Evolutionary conservation across 2,113 vertebrate genomes (phyloP), one percentile per base, ranked within the genome.

Genomic region (Oreochromis spilurus): DNA sequence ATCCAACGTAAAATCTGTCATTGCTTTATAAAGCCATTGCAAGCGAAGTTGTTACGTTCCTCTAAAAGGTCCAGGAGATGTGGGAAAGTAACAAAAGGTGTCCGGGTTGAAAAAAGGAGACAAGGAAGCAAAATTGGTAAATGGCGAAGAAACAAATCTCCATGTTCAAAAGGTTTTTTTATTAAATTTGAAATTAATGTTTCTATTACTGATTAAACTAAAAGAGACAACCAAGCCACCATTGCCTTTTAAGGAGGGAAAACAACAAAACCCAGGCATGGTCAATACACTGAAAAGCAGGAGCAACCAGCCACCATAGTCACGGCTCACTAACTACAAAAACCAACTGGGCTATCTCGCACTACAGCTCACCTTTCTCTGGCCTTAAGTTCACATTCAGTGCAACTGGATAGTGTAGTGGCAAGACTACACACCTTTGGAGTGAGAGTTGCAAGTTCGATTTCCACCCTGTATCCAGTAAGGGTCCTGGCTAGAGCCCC

Each of bases 401-500:
- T 57, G 26, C 55, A 58, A 0, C 55, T 31, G 26, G 26, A 29
- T 3, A 9, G 55, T 58, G 13, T 58, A 5, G 55, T 58, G 2
- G 19, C 10, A n/a, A 53, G 19, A 10, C 50, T 2, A 26, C 55
- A 58, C 55, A 14, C 21, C 54, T 55, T 55, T 55, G 54, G 54
- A 31, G 13, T 5, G 55, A 58, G 24, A 58, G 24, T 1, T 1
- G 55, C 0, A 2, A 57, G 26, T 58, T 31, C 55, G 9, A 21
- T 9, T 21, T 9, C 54, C 54, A 55, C 21, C 21, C 54, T 26
- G 54, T 57, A 57, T 13, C 24, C 24, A 1, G 6, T 14, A 24
- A 57, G 24, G 54, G 54, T 57, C 55, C 55, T 57, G 54, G 54
- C 7, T 57, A 14, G 12, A 5, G 12, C 54, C 17, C 21, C 54